phyloP scores from a whole-genome alignment of 2,113 vertebrate genomes.

The human region DNA sequence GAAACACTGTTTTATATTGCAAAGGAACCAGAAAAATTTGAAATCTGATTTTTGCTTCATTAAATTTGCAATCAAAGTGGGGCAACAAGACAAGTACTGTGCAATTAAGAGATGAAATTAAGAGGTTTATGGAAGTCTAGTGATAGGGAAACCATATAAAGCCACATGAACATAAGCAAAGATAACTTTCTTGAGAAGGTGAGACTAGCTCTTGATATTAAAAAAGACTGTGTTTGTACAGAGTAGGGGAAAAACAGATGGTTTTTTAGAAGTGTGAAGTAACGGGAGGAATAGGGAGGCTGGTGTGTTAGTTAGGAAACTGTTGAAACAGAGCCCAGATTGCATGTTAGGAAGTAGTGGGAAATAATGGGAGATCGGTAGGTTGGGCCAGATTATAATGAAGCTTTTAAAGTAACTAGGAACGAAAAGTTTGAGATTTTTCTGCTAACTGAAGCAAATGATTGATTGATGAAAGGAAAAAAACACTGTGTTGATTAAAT shows the following conservation, averaged over 20 bases:
- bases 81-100: background rate
- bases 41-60: background rate
- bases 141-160: background rate
- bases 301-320: background rate
- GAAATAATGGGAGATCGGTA: constrained; percentile 27
- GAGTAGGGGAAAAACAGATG: constrained; percentile 44
- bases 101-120: background rate
- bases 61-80: background rate
- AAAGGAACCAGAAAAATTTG: background rate
- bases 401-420: constrained; percentile 59
- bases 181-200: constrained; percentile 21
- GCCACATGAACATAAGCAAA: constrained; percentile 2
- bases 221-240: constrained; percentile 48
- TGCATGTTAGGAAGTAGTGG: background rate
- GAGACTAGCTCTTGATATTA: constrained; percentile 41
- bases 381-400: constrained; percentile 21
- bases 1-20: background rate
- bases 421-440: constrained; percentile 60
- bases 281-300: background rate
- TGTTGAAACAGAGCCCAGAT: constrained; percentile 16
- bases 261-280: constrained; percentile 43
- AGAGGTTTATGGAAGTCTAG: background rate
- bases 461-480: constrained; percentile 56
- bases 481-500: constrained; percentile 57
- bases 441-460: constrained; percentile 69